Evolutionary conservation across 2,113 vertebrate species (phyloP).

Genomic region (Elgaria multicarinata): DNA sequence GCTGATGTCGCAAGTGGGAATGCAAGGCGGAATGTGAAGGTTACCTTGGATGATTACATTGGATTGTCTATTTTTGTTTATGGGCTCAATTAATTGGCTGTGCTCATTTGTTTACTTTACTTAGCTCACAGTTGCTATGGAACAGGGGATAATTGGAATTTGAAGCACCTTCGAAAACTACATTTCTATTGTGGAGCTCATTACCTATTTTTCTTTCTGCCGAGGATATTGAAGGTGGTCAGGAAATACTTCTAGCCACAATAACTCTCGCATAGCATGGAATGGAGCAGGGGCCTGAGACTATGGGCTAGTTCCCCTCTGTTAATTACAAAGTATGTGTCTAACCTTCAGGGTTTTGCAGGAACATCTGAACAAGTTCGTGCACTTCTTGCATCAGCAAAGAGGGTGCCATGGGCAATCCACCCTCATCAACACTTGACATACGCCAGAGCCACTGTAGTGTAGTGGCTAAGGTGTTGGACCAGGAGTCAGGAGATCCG

Average conservation of each 20-base stretch:
- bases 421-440: background rate
- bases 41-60: background rate
- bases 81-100: background rate
- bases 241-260: too few species aligned
- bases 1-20: background rate
- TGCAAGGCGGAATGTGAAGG: background rate
- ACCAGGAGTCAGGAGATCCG: too few species aligned
- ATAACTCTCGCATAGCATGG: background rate
- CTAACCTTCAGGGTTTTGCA: background rate
- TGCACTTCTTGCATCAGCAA: background rate
- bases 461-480: too few species aligned
- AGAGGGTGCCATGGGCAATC: background rate
- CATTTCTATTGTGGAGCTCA: background rate
- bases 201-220: background rate
- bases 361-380: background rate
- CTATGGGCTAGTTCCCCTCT: too few species aligned
- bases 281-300: background rate
- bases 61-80: background rate
- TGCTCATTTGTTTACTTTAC: background rate
- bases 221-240: background rate
- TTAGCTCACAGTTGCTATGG: background rate
- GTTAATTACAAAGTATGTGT: background rate
- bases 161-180: background rate
- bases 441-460: too few species aligned
- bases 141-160: background rate